A percentile compares a stretch with the other conserved stretches of the same genome.
phyloP scores from a whole-genome alignment of 2,797 vertebrate species.

The Poecilia picta region DNA sequence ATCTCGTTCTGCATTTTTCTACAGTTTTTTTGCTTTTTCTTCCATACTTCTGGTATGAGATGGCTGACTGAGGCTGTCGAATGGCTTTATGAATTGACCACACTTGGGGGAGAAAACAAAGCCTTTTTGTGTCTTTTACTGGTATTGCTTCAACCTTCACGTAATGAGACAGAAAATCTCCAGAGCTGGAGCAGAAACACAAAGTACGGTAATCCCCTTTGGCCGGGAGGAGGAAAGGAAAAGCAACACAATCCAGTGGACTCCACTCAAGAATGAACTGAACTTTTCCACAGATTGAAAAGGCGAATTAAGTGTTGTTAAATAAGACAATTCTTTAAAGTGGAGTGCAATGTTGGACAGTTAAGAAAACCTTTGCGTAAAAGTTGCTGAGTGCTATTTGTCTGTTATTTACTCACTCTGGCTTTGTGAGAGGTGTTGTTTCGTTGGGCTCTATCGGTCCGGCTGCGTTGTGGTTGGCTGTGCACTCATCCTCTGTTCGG shows the following conservation, averaged over 20 bases:
- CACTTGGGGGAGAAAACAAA: conserved; percentile 46
- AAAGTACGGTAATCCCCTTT: conserved; percentile 62
- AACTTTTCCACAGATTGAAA: conserved; percentile 29
- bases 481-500: conserved; percentile 92
- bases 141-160: conserved; percentile 80
- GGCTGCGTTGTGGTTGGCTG: conserved; percentile 94
- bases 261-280: conserved; percentile 76
- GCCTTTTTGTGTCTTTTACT: conserved; percentile 67
- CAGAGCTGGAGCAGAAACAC: conserved; percentile 65
- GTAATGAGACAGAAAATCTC: conserved; percentile 67
- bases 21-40: conserved; percentile 37
- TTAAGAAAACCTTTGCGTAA: conserved; percentile 44
- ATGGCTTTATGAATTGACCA: conserved; percentile 62
- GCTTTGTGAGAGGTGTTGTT: conserved; percentile 96
- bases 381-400: conserved; percentile 16
- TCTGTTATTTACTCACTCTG: conserved; percentile 86
- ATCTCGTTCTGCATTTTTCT: conserved; percentile 42
- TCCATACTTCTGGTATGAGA: conserved; percentile 56
- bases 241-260: conserved; percentile 74
- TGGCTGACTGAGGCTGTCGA: conserved; percentile 61
- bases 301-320: conserved; percentile 50
- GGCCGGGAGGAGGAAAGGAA: conserved; percentile 59
- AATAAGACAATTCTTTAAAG: conserved; percentile 71
- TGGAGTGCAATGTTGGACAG: conserved; percentile 73
- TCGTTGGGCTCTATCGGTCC: conserved; percentile 95